A percentile compares a stretch with the other conserved stretches of the same genome.
Conservation (phyloP, 2,113 vertebrate species). For the Ictalurus punctatus region DNA sequence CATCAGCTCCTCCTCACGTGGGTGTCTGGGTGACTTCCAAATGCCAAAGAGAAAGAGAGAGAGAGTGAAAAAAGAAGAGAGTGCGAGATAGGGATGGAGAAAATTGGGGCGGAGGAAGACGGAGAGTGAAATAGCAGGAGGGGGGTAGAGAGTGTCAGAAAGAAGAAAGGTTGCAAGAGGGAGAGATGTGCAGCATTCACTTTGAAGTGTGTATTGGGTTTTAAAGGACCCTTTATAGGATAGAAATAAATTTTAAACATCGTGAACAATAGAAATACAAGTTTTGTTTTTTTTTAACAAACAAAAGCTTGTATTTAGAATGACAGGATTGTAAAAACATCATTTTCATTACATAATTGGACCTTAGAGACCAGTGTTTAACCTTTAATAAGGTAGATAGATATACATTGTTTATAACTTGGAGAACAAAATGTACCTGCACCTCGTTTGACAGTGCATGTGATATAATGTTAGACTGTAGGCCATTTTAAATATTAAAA, state of each 20-base stretch:
- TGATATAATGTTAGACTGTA: not conserved
- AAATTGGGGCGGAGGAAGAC: not conserved
- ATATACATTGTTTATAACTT: not conserved
- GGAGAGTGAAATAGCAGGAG: not conserved
- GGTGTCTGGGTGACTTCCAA: slow-evolving; percentile 71
- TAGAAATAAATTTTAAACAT: not conserved
- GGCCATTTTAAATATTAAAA: not conserved
- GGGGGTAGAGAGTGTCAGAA: slow-evolving; percentile 14
- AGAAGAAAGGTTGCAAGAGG: not conserved
- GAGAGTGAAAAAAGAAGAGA: slow-evolving; percentile 15
- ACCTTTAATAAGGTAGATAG: not conserved
- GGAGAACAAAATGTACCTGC: not conserved
- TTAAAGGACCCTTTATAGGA: not conserved
- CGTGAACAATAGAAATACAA: not conserved
- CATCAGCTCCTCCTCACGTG: slow-evolving; percentile 70
- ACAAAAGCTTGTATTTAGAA: not conserved
- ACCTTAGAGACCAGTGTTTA: not conserved
- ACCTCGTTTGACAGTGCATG: not conserved
- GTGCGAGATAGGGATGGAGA: not conserved
- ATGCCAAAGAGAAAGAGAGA: slow-evolving; percentile 47
- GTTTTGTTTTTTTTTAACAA: not conserved
- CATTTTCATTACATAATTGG: not conserved
- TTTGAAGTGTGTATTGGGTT: not conserved
- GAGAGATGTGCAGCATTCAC: not conserved
- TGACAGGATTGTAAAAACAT: not conserved